Conservation (phyloP, 2,113 vertebrate species). For the Morone saxatilis region DNA sequence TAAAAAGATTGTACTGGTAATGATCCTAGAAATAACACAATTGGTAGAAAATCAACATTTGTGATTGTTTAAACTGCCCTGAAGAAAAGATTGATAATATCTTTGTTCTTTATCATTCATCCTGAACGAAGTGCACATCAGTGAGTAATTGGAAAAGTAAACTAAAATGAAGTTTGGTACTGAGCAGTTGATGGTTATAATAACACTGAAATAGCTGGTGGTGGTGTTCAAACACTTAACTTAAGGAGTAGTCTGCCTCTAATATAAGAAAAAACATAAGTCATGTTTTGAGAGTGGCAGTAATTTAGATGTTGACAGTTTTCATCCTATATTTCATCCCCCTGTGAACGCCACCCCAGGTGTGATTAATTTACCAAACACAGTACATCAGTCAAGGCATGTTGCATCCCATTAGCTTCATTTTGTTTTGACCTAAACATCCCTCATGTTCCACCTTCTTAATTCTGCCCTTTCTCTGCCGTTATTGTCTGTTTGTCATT, state of each 20-base stretch:
- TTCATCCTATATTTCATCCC: background rate
- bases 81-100: background rate
- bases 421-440: slow-evolving; percentile 13
- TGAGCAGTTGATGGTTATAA: background rate
- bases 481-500: background rate
- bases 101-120: background rate
- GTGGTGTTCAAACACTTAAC: background rate
- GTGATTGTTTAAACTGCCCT: background rate
- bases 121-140: background rate
- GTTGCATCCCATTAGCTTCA: background rate
- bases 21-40: background rate
- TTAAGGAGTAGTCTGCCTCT: background rate
- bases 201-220: background rate
- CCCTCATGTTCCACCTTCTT: background rate
- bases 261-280: background rate
- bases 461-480: background rate
- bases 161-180: background rate
- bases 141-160: background rate
- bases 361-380: slow-evolving; percentile 11
- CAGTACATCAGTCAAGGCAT: slow-evolving; percentile 18
- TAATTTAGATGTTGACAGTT: background rate
- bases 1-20: background rate
- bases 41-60: background rate
- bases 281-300: background rate
- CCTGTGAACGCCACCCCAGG: background rate